A percentile compares a stretch with the other conserved stretches of the same genome.
These are phyloP conservation scores for Carettochelys insculpta DNA, from an alignment of 2,113 vertebrate species.

Conservation along the genomic window DNA sequence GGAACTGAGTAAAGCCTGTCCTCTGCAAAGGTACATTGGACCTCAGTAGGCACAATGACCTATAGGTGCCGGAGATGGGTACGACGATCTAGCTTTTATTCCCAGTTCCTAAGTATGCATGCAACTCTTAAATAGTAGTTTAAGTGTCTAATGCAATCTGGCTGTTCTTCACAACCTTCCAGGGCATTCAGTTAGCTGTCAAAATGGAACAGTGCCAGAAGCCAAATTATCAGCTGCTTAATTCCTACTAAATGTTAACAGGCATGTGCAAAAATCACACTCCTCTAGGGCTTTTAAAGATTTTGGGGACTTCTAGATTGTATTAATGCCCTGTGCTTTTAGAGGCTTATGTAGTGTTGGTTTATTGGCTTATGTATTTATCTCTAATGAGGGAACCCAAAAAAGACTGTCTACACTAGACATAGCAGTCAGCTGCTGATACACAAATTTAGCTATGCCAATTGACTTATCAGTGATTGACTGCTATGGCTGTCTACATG, in stretches of 20 bases:
- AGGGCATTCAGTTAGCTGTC: constrained; percentile 33
- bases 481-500: too few species aligned
- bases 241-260: constrained; percentile 1
- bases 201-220: constrained; percentile 46
- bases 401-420: too few species aligned
- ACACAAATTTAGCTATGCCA: too few species aligned
- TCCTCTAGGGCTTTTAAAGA: background rate
- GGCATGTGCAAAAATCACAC: background rate
- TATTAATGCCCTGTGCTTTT: background rate
- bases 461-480: too few species aligned
- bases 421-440: too few species aligned
- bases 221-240: constrained; percentile 35
- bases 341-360: background rate
- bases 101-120: constrained; percentile 4
- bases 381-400: background rate
- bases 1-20: background rate
- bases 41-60: background rate
- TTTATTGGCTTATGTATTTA: background rate
- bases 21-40: constrained; percentile 12
- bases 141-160: constrained; percentile 43
- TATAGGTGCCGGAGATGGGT: constrained; percentile 4
- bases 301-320: background rate
- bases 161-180: constrained; percentile 22
- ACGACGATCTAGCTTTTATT: background rate
- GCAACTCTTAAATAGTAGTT: constrained; percentile 37